These are phyloP conservation scores for Drosophila biarmipes DNA, from an alignment of 1,140 invertebrate species.

Conservation along the genomic window DNA sequence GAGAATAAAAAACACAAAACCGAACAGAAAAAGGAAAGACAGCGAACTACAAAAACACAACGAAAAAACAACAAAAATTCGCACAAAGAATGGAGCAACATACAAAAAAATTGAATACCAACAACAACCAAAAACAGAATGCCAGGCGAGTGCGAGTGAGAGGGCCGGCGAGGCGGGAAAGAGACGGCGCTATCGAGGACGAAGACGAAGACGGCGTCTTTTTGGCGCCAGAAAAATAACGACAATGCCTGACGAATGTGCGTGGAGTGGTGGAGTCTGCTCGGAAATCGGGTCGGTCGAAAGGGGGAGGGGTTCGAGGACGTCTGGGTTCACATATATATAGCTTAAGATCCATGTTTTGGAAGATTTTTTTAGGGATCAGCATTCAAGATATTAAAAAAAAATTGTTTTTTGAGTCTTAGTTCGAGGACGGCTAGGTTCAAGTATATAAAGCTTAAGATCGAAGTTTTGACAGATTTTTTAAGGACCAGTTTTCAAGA, in stretches of 20 bases:
- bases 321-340: constrained; percentile 12
- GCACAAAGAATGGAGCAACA: constrained; percentile 67
- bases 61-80: constrained; percentile 25
- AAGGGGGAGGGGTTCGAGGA: constrained; percentile 18
- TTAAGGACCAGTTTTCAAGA: no score
- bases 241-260: constrained; percentile 80
- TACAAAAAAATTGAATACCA: constrained; percentile 29
- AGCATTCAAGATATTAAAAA: background rate
- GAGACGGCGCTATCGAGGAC: constrained; percentile 31
- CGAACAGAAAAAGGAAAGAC: constrained; percentile 38
- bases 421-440: no score
- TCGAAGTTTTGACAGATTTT: no score
- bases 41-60: constrained; percentile 31
- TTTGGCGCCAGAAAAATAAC: constrained; percentile 84
- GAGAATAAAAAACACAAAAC: constrained; percentile 29
- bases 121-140: constrained; percentile 23
- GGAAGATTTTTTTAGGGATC: background rate
- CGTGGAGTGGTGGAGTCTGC: constrained; percentile 30
- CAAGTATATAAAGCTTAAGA: no score
- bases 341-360: background rate
- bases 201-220: constrained; percentile 75
- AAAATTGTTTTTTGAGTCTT: no score
- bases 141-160: constrained; percentile 8
- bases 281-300: background rate
- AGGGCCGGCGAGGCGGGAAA: background rate